Evolutionary conservation across 2,888 invertebrate genomes (phyloP).

Genomic region (Hofmannophila pseudospretella): DNA sequence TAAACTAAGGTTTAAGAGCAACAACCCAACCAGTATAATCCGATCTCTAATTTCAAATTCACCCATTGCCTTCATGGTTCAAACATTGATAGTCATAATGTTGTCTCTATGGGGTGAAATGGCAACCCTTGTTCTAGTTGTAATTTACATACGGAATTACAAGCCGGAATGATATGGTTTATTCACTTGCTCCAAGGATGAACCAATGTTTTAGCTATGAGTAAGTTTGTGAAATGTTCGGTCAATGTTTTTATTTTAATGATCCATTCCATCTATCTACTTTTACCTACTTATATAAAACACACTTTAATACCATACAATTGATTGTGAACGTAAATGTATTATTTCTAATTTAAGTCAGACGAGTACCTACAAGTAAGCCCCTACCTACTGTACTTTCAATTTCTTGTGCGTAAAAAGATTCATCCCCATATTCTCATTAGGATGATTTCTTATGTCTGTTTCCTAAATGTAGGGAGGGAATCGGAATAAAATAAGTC

Average conservation of each 20-base stretch:
- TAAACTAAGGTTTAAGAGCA: constrained; percentile 50
- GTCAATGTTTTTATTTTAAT: no score
- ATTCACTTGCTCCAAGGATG: constrained; percentile 56
- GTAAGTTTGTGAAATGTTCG: no score
- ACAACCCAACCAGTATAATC: constrained; percentile 27
- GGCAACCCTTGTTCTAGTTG: constrained; percentile 62
- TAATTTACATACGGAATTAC: constrained; percentile 76
- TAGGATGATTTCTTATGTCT: constrained; percentile 49
- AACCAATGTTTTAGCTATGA: constrained; percentile 11
- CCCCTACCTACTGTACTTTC: no score
- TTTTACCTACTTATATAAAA: no score
- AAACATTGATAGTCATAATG: constrained; percentile 26
- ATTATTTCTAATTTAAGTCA: no score
- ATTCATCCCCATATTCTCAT: constrained; percentile 45
- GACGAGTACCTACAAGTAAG: no score
- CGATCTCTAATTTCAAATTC: constrained; percentile 17
- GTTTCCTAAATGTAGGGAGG: constrained; percentile 50
- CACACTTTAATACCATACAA: no score
- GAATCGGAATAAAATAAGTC: constrained; percentile 68
- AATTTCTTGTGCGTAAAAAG: neutral
- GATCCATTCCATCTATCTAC: no score
- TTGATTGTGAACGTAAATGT: no score
- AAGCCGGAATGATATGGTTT: constrained; percentile 60
- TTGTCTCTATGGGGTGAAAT: constrained; percentile 59
- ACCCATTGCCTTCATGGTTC: constrained; percentile 22